These are phyloP conservation scores for Limnodromus scolopaceus DNA, from an alignment of 2,797 vertebrate species.

Conservation along the genomic window DNA sequence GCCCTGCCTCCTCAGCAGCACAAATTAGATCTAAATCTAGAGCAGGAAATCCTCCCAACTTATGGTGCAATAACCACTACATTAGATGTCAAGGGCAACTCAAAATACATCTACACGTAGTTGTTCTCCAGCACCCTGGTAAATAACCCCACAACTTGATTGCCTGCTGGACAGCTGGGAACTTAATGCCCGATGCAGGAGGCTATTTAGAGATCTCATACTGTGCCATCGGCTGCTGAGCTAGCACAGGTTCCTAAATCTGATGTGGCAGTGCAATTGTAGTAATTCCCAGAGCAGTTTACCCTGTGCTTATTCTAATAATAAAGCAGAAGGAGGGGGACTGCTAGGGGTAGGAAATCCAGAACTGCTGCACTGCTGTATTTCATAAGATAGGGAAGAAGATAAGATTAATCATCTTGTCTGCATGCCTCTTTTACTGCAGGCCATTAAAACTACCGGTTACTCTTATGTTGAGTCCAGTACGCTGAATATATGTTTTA, in stretches of 20 bases:
- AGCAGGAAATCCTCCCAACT: not conserved
- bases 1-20: not conserved
- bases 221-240: not conserved
- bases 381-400: not conserved
- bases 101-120: not conserved
- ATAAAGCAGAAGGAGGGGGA: not conserved
- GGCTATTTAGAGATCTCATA: not conserved
- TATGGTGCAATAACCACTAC: not conserved
- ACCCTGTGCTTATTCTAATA: not conserved
- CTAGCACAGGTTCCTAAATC: not conserved
- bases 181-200: not conserved
- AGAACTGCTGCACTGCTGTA: not conserved
- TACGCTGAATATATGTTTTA: not conserved
- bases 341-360: not conserved
- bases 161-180: not conserved
- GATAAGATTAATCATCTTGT: not conserved
- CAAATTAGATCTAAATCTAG: not conserved
- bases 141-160: not conserved
- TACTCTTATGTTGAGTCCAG: not conserved
- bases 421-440: not conserved
- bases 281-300: slow-evolving; percentile 26
- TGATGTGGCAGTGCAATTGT: not conserved
- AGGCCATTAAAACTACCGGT: not conserved
- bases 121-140: not conserved
- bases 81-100: not conserved